Base-by-base conservation (phyloP, 2,888 invertebrate species). In the Agrochola lota region DNA sequence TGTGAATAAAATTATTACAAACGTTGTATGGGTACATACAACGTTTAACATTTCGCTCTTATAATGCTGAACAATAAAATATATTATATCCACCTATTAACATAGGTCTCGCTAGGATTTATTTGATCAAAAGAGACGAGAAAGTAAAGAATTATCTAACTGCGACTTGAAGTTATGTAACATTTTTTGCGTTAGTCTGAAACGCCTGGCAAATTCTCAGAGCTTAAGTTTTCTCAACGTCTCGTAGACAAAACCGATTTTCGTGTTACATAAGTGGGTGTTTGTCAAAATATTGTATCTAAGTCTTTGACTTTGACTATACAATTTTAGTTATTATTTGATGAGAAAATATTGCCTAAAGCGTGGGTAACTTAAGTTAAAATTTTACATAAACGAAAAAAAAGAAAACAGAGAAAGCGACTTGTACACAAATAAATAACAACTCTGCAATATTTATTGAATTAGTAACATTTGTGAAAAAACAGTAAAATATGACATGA, bases 211-310 rank as follows among this genome's bases (percentile, higher is more conserved):
- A 73, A 63, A 72, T 63, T 63, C 63, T 77, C 30, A 63, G 66
- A 71, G 62, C 78, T 55, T 49, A 15, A 60, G n/a, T 83, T 83
- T 55, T 71, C 55, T 63, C 52, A 59, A 30, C 63, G 46, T 71
- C 15, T 71, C 17, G 23, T 67, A 62, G 35, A 43, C 30, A 11
- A 60, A 66, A 70, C 57, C 60, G 46, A 73, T 77, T 72, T 64
- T 70, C 43, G n/a, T 26, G 52, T 86, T 83, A 83, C 72, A 30
- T 83, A 83, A 71, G 12, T 70, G 60, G 69, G 69, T 81, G 63
- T 46, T 66, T 11, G 4, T 40, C 2, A 35, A 49, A 70, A 26
- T 64, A 35, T 35, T 30, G 11, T 30, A 20, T 17, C 2, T 2
- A 66, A 26, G 30, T 60, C 7, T 57, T 35, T 30, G 11, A 57